These are phyloP conservation scores for Adelosebastes latens DNA, from an alignment of 2,797 vertebrate species.

Conservation along the genomic window DNA sequence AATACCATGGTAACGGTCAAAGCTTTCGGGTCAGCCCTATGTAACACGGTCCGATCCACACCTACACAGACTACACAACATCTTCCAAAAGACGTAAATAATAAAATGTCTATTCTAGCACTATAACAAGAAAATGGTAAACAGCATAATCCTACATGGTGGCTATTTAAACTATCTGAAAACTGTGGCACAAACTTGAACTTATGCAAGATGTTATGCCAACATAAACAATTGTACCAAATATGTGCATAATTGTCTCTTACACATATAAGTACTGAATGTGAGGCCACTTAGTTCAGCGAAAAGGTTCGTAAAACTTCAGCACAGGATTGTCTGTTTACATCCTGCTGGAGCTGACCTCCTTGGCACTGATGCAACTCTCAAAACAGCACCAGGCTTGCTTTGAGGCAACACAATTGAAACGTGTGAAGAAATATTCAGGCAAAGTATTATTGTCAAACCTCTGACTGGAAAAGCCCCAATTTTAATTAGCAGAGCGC, in stretches of 20 bases:
- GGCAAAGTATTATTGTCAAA: conserved; percentile 21
- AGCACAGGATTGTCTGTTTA: conserved; percentile 13
- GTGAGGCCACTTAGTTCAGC: neutral
- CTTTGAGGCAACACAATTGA: conserved; percentile 20
- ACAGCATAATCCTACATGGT: too few relatives aligned
- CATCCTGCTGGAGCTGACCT: conserved; percentile 43
- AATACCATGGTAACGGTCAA: too few relatives aligned
- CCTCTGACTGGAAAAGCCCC: conserved; percentile 2
- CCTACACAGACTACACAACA: too few relatives aligned
- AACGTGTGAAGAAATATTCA: neutral
- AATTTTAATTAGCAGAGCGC: conserved; percentile 56
- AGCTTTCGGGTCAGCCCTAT: too few relatives aligned
- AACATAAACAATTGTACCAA: too few relatives aligned
- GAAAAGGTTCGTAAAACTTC: neutral
- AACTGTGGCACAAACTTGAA: neutral
- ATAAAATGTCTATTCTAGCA: too few relatives aligned
- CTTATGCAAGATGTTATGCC: too few relatives aligned
- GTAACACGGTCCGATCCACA: too few relatives aligned
- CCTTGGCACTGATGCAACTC: neutral
- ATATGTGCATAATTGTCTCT: too few relatives aligned
- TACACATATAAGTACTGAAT: neutral
- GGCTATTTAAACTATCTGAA: neutral
- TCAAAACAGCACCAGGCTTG: neutral
- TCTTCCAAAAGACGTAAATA: too few relatives aligned
- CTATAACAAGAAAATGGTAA: too few relatives aligned